phyloP scores from a whole-genome alignment of 2,888 invertebrate species.

The Habroteleia sp. region DNA sequence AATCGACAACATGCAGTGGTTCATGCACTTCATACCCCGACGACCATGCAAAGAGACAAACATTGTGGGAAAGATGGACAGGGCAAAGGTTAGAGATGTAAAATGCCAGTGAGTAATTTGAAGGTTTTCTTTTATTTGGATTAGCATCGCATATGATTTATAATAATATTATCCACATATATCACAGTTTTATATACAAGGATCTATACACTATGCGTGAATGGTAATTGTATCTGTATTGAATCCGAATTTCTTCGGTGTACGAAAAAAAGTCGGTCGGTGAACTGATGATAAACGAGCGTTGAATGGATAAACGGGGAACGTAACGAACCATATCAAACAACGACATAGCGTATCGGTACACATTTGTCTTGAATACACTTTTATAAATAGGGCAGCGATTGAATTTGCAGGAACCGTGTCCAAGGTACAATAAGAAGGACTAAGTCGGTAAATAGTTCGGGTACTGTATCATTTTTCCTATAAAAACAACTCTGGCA shows the following conservation, averaged over 20 bases:
- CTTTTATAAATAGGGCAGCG: slow-evolving; percentile 69
- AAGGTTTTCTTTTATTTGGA: slow-evolving; percentile 78
- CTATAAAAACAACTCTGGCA: slow-evolving; percentile 63
- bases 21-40: slow-evolving; percentile 5
- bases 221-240: slow-evolving; percentile 66
- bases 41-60: slow-evolving; percentile 6
- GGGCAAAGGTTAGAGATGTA: slow-evolving; percentile 54
- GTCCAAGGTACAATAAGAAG: slow-evolving; percentile 71
- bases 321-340: slow-evolving; percentile 38
- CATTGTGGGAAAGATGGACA: not conserved
- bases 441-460: slow-evolving; percentile 68
- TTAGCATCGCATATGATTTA: slow-evolving; percentile 74
- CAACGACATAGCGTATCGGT: slow-evolving; percentile 46
- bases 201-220: slow-evolving; percentile 75
- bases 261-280: slow-evolving; percentile 67
- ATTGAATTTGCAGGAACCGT: slow-evolving; percentile 73
- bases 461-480: slow-evolving; percentile 36
- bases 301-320: slow-evolving; percentile 66
- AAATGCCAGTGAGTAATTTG: slow-evolving; percentile 69
- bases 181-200: slow-evolving; percentile 80
- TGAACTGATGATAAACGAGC: slow-evolving; percentile 59
- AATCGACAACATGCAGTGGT: no score
- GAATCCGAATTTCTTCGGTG: slow-evolving; percentile 66
- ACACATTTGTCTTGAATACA: slow-evolving; percentile 39
- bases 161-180: slow-evolving; percentile 80